Evolutionary conservation across 2,888 invertebrate genomes (phyloP).

Genomic region (Leptothorax acervorum): DNA sequence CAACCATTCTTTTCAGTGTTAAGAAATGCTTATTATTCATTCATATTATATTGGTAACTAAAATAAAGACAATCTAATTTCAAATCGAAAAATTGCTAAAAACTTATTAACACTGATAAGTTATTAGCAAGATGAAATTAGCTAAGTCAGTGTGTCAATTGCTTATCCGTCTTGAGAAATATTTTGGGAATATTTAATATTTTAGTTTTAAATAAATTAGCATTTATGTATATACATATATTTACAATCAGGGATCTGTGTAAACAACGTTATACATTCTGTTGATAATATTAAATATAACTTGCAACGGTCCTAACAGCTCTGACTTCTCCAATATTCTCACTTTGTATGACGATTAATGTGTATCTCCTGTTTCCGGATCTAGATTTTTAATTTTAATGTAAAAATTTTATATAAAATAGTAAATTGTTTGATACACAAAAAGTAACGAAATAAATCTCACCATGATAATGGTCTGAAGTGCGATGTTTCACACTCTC

Average conservation of each 20-base stretch:
- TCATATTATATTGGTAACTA: constrained; percentile 13
- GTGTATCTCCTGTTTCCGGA: not conserved
- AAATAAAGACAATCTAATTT: not conserved
- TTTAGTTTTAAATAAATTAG: constrained; percentile 9
- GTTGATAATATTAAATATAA: constrained; percentile 12
- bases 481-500: constrained; percentile 80
- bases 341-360: not conserved
- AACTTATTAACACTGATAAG: constrained; percentile 1
- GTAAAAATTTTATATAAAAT: constrained; percentile 10
- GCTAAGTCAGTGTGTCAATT: not conserved
- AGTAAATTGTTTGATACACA: constrained; percentile 17
- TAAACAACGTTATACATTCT: constrained; percentile 8
- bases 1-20: not conserved
- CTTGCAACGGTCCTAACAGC: not conserved
- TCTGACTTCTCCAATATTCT: not conserved
- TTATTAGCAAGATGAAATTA: constrained; percentile 5
- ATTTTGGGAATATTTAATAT: not conserved
- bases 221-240: not conserved
- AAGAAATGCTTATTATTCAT: constrained; percentile 30
- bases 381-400: constrained; percentile 32
- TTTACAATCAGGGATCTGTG: constrained; percentile 18
- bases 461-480: not conserved
- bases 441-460: constrained; percentile 20
- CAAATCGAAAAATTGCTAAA: constrained; percentile 10
- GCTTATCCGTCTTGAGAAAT: not conserved